Conservation (phyloP, 2,113 vertebrate genomes). For the Neoarius graeffei region DNA sequence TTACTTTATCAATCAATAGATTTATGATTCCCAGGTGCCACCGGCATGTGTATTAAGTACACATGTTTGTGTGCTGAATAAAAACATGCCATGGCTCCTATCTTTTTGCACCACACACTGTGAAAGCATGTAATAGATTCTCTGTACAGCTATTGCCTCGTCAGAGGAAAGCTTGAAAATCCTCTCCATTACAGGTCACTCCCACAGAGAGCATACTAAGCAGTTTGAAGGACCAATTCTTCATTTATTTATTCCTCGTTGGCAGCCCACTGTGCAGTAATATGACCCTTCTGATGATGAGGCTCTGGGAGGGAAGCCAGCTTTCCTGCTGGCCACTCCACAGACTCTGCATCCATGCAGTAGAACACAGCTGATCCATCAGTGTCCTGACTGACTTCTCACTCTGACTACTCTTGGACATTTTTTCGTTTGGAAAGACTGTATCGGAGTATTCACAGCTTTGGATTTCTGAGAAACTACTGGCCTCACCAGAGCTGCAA, state of each 20-base stretch:
- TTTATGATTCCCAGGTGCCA: neutral
- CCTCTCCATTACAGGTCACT: constrained; percentile 14
- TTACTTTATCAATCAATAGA: neutral
- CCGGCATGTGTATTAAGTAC: neutral
- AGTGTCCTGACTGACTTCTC: constrained; percentile 8
- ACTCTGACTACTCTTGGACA: neutral
- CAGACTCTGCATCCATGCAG: constrained; percentile 26
- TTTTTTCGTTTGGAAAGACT: neutral
- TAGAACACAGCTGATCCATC: neutral
- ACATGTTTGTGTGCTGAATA: neutral
- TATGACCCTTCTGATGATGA: constrained; percentile 43
- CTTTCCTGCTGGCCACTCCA: constrained; percentile 35
- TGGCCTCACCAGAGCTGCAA: neutral
- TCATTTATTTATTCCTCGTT: constrained; percentile 48
- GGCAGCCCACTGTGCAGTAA: constrained; percentile 42
- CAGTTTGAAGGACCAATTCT: constrained; percentile 25
- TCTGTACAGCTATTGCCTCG: neutral
- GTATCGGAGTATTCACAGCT: neutral
- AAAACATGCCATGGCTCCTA: neutral
- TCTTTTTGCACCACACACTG: neutral
- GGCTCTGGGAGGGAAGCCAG: constrained; percentile 48
- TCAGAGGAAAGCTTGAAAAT: constrained; percentile 8
- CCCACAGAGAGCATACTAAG: constrained; percentile 42
- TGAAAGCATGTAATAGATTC: constrained; percentile 13
- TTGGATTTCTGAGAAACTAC: neutral